These are phyloP conservation scores for Drosophila dives DNA, from an alignment of 2,888 invertebrate species.

Conservation along the genomic window DNA sequence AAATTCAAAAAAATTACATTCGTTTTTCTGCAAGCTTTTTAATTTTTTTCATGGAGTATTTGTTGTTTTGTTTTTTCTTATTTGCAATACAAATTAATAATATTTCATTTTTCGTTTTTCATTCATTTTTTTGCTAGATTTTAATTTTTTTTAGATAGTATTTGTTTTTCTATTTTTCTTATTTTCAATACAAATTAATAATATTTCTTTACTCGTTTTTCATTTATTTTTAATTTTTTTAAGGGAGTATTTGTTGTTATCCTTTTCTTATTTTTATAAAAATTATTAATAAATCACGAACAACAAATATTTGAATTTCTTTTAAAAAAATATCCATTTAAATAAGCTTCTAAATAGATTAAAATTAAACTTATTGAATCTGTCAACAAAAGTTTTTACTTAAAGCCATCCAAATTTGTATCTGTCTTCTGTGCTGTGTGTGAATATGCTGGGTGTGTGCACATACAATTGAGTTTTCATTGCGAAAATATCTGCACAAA, in stretches of 20 bases:
- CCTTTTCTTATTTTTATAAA: background rate
- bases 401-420: slow-evolving; percentile 19
- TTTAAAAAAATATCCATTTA: slow-evolving; percentile 20
- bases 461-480: slow-evolving; percentile 62
- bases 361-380: slow-evolving; percentile 23
- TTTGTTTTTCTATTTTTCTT: background rate
- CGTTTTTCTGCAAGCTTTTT: background rate
- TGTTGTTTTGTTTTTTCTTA: slow-evolving; percentile 7
- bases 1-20: background rate
- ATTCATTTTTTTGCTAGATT: background rate
- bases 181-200: background rate
- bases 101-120: slow-evolving; percentile 45
- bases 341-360: background rate
- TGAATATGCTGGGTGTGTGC: slow-evolving; percentile 11
- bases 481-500: slow-evolving; percentile 65
- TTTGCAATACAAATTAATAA: slow-evolving; percentile 41
- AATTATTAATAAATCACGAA: background rate
- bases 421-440: background rate
- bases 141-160: background rate
- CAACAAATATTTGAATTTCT: slow-evolving; percentile 47
- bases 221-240: background rate
- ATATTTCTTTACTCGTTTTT: slow-evolving; percentile 16
- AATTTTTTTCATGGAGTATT: background rate
- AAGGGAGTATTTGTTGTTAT: background rate
- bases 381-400: slow-evolving; percentile 33